Evolutionary conservation across 2,113 vertebrate genomes (phyloP), one percentile per base, ranked within the genome.

Genomic region (Erinaceus europaeus): DNA sequence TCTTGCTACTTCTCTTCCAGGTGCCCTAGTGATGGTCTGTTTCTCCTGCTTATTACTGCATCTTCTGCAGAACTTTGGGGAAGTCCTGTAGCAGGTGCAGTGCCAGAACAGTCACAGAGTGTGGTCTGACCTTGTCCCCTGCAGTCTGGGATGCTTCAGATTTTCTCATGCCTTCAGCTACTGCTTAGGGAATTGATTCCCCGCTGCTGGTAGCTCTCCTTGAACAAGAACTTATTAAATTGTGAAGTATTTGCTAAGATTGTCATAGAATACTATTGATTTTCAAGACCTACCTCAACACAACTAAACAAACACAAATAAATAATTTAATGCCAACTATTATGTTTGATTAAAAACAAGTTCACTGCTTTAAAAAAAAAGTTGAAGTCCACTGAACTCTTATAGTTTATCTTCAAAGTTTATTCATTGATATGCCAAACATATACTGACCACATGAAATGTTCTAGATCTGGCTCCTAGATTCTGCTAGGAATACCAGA

Each of bases 181-280:
- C 34, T 38, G 61, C 55, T 82, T 27, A 52, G 59, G 84, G 15
- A 21, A 68, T 7, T n/a, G 50, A 86, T 80, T 59, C 90, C 72
- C 71, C 55, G 62, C 77, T 80, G 72, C 79, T 90, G 80, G 84
- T 52, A 62, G 42, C 50, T 91, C 50, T 32, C 18, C 4, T 38
- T 29, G 21, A 86, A 34, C 38, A 88, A 80, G 65, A 15, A 44
- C 48, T 88, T 48, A 27, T 59, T 62, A 57, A 78, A 57, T 29
- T 15, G 25, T 21, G 61, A 69, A 62, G 18, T 46, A 38, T 71
- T 71, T 65, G 32, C 75, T 78, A 55, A 88, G 10, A n/a, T 52
- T 17, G 23, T 27, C 29, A 34, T 40, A 74, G 40, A 83, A 55
- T 67, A 12, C 50, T 86, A 79, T 32, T 21, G 25, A 27, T 34